Conservation (phyloP, 1,140 invertebrate species). For the Trichomalopsis sarcophagae region DNA sequence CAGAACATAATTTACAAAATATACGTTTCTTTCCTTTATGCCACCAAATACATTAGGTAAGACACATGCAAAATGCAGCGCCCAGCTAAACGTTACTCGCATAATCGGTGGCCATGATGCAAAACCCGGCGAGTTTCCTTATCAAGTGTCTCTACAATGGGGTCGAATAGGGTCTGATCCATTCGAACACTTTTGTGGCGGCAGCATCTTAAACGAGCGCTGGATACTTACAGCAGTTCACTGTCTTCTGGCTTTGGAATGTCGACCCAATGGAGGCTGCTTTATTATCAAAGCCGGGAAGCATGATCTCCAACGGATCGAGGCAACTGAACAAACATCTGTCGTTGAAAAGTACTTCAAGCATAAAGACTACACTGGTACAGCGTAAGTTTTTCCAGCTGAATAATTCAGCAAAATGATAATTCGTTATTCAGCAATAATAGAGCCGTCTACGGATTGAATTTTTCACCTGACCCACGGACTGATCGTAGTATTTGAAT, state of each 20-base stretch:
- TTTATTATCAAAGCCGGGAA: constrained; percentile 37
- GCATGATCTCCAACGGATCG: constrained; percentile 36
- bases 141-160: constrained; percentile 66
- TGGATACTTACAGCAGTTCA: constrained; percentile 76
- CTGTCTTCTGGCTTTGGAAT: constrained; percentile 59
- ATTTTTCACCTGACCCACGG: too few species aligned
- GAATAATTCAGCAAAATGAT: not conserved
- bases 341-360: constrained; percentile 66
- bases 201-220: constrained; percentile 71
- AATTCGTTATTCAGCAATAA: not conserved
- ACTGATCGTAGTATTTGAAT: too few species aligned
- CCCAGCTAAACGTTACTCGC: constrained; percentile 19
- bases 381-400: constrained; percentile 64
- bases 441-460: too few species aligned
- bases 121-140: constrained; percentile 66
- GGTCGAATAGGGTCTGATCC: constrained; percentile 25
- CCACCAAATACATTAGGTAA: too few species aligned
- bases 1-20: too few species aligned
- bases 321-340: constrained; percentile 71
- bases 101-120: constrained; percentile 65
- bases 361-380: constrained; percentile 69
- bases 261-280: not conserved
- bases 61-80: too few species aligned
- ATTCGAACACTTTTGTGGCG: constrained; percentile 73
- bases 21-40: too few species aligned